These are phyloP conservation scores for Amniataba percoides DNA, from an alignment of 2,797 vertebrate species.

Conservation along the genomic window DNA sequence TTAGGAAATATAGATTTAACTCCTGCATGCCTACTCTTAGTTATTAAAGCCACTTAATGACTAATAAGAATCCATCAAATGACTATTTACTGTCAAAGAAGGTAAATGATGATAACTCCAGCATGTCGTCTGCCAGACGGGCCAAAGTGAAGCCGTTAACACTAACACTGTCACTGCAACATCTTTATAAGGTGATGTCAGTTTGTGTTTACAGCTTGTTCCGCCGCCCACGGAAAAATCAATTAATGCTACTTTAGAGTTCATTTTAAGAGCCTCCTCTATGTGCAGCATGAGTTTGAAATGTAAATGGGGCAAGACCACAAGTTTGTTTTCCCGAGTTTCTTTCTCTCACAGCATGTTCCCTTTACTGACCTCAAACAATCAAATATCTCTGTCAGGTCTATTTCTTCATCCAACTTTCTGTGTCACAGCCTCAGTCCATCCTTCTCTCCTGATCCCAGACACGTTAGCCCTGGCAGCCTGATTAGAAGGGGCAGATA, in stretches of 20 bases:
- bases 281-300: not conserved
- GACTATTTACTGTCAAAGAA: not conserved
- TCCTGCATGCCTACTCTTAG: not conserved
- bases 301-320: conserved; percentile 21
- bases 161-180: not conserved
- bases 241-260: not conserved
- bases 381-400: conserved; percentile 40
- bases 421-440: conserved; percentile 20
- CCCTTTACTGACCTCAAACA: conserved; percentile 33
- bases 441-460: conserved; percentile 40
- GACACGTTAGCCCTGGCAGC: conserved; percentile 33
- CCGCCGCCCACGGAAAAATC: not conserved
- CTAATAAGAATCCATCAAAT: not conserved
- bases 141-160: not conserved
- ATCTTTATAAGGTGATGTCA: not conserved
- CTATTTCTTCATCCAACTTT: conserved; percentile 30
- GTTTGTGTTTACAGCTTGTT: not conserved
- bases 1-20: not conserved
- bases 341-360: conserved; percentile 7
- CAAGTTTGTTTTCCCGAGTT: conserved; percentile 25
- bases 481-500: conserved; percentile 52
- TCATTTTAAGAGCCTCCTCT: not conserved
- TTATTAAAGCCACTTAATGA: not conserved
- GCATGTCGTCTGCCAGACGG: not conserved
- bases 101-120: too few species aligned